Conservation (phyloP, 2,888 invertebrate species). For the Sericinus montela region DNA sequence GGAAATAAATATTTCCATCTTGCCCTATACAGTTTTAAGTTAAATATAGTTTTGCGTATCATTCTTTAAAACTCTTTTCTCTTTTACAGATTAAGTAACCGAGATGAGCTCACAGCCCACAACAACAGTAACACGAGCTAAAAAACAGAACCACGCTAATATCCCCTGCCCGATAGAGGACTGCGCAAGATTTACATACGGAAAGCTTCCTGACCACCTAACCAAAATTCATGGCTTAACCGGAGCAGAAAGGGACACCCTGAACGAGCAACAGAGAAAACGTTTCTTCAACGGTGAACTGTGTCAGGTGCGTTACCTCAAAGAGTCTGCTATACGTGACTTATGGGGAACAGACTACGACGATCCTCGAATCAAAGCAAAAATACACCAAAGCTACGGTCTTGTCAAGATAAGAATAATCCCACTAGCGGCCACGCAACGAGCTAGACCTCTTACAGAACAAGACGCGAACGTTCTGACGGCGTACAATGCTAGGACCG, state of each 20-base stretch:
- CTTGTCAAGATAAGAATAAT: conserved; percentile 74
- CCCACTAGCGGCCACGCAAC: conserved; percentile 67
- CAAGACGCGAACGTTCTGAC: conserved; percentile 75
- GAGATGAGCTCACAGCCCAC: conserved; percentile 50
- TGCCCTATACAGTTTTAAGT: too few relatives aligned
- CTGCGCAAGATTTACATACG: conserved; percentile 74
- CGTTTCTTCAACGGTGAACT: conserved; percentile 76
- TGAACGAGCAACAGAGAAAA: conserved; percentile 74
- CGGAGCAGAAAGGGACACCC: conserved; percentile 67
- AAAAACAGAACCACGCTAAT: conserved; percentile 76
- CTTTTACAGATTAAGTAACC: background rate
- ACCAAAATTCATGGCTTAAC: conserved; percentile 73
- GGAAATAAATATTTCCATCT: too few relatives aligned
- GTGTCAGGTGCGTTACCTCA: conserved; percentile 71
- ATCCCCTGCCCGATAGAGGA: conserved; percentile 76
- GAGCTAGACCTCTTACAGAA: conserved; percentile 67
- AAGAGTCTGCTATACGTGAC: conserved; percentile 74
- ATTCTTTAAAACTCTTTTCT: too few relatives aligned
- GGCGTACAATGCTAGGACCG: conserved; percentile 73
- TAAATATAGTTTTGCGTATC: too few relatives aligned
- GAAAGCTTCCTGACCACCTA: conserved; percentile 72
- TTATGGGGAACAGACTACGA: conserved; percentile 74
- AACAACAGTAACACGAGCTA: conserved; percentile 55
- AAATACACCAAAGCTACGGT: conserved; percentile 72
- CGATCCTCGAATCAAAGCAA: conserved; percentile 66